Percentiles rank a stretch among this genome's conserved stretches.
These are phyloP conservation scores for Lochmaea crataegi DNA, from an alignment of 2,888 invertebrate genomes.

Conservation along the genomic window DNA sequence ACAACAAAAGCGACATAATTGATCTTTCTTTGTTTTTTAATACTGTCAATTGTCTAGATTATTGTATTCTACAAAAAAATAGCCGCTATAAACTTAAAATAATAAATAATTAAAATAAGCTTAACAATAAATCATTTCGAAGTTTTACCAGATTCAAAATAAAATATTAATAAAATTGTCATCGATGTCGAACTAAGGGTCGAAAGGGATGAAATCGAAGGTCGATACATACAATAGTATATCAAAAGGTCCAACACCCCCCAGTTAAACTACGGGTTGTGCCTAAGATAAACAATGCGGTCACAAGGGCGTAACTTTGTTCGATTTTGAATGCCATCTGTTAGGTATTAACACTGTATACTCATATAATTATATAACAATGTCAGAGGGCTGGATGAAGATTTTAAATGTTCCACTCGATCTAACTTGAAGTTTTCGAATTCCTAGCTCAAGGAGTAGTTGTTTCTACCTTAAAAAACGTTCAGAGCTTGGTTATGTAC, in stretches of 20 bases:
- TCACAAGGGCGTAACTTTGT: constrained; percentile 53
- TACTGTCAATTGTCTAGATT: too few relatives aligned
- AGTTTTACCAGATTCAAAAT: neutral
- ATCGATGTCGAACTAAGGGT: neutral
- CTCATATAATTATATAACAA: constrained; percentile 13
- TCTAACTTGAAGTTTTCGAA: too few relatives aligned
- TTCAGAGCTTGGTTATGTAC: too few relatives aligned
- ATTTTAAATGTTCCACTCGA: neutral
- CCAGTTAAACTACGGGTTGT: constrained; percentile 44
- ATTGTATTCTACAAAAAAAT: too few relatives aligned
- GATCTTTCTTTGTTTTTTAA: too few relatives aligned
- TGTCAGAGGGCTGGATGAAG: neutral
- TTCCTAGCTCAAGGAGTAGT: too few relatives aligned
- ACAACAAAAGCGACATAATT: too few relatives aligned
- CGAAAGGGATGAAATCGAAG: constrained; percentile 9
- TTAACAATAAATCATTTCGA: neutral
- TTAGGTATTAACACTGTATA: constrained; percentile 47
- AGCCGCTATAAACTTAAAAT: neutral
- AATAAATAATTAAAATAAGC: neutral
- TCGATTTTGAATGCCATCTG: constrained; percentile 50
- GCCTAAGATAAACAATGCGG: constrained; percentile 51
- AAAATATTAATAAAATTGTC: neutral
- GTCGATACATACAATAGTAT: constrained; percentile 3
- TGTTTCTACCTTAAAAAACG: too few relatives aligned
- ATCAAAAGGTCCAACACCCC: constrained; percentile 35